phyloP scores from a whole-genome alignment of 2,888 invertebrate species.

The Pollenia labialis region DNA sequence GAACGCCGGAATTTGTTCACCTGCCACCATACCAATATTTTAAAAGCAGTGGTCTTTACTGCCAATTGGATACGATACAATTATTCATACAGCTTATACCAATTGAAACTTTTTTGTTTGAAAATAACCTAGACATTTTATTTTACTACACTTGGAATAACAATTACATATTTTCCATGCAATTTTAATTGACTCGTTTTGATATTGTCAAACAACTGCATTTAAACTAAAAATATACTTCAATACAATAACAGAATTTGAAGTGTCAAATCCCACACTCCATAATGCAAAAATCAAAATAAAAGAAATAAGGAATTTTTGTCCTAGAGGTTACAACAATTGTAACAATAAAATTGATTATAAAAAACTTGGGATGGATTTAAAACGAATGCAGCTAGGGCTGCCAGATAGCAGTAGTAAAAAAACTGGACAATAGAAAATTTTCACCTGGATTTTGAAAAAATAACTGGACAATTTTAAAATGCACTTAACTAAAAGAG shows the following conservation, averaged over 20 bases:
- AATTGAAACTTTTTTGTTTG: background rate
- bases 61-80: too few species aligned
- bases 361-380: background rate
- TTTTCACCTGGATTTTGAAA: too few species aligned
- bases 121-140: background rate
- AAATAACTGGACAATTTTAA: too few species aligned
- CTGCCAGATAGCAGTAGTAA: too few species aligned
- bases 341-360: conserved; percentile 42
- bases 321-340: background rate
- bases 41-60: too few species aligned
- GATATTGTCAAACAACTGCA: conserved; percentile 10
- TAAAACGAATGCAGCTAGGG: too few species aligned
- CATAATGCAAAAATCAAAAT: conserved; percentile 61
- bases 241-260: conserved; percentile 24
- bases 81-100: background rate
- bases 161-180: conserved; percentile 13
- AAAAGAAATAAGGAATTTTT: conserved; percentile 4
- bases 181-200: conserved; percentile 67
- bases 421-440: too few species aligned
- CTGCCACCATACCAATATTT: too few species aligned
- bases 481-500: too few species aligned
- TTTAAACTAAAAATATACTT: background rate
- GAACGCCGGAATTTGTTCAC: too few species aligned
- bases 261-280: conserved; percentile 67
- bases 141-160: background rate